These are phyloP conservation scores for Tetramorium simillimum DNA, from an alignment of 1,140 invertebrate species.

Conservation along the genomic window DNA sequence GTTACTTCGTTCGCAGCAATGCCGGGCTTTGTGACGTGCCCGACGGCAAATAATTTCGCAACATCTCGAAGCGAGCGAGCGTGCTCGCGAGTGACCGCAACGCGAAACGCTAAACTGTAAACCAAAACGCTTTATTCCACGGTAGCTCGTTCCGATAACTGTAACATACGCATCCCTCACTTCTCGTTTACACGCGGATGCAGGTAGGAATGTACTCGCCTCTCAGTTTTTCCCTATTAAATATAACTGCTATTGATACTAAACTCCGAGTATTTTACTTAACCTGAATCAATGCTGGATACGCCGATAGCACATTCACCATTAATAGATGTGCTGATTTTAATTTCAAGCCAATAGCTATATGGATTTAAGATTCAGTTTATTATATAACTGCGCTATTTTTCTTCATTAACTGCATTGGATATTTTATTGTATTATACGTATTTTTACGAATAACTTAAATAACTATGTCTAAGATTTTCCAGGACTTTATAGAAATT, in stretches of 20 bases:
- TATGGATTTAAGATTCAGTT: neutral
- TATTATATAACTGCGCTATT: neutral
- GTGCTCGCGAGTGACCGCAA: conserved; percentile 29
- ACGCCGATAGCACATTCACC: neutral
- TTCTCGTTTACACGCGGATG: conserved; percentile 1
- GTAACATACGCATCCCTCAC: conserved; percentile 58
- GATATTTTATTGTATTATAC: too few relatives aligned
- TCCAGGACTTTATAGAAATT: neutral
- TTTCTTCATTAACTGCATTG: neutral
- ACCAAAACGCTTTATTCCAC: conserved; percentile 58
- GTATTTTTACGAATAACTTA: too few relatives aligned
- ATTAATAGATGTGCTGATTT: neutral
- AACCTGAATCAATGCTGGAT: neutral
- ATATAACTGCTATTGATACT: neutral
- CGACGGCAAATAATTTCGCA: conserved; percentile 51
- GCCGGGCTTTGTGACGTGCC: conserved; percentile 29
- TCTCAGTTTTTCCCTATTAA: neutral
- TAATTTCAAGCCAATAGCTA: neutral
- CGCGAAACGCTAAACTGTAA: conserved; percentile 59
- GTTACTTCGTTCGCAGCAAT: conserved; percentile 13
- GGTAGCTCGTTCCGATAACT: conserved; percentile 66
- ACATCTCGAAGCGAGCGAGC: conserved; percentile 44
- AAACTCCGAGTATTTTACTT: neutral
- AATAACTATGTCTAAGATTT: neutral
- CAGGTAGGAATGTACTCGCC: neutral